A percentile compares a stretch with the other conserved stretches of the same genome.
These are phyloP conservation scores for Andrena trimmerana DNA, from an alignment of 2,888 invertebrate genomes.

Conservation along the genomic window DNA sequence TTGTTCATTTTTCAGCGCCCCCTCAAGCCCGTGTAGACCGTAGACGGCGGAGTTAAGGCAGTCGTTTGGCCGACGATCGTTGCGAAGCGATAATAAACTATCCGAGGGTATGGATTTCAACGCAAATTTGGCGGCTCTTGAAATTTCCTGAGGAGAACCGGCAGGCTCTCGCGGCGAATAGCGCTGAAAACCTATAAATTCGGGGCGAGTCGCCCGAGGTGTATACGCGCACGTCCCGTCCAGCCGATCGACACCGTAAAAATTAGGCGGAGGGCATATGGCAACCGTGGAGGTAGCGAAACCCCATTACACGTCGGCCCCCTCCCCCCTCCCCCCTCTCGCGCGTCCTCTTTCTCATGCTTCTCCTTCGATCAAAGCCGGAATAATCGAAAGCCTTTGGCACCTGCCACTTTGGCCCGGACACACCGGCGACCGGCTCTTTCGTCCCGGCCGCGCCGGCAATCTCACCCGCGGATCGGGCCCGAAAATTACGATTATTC, in stretches of 20 bases:
- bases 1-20: conserved; percentile 16
- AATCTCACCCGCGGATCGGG: conserved; percentile 33
- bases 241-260: conserved; percentile 74
- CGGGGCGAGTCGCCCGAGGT: conserved; percentile 67
- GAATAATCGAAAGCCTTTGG: conserved; percentile 78
- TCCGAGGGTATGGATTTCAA: conserved; percentile 60
- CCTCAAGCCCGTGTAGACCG: background rate
- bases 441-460: background rate
- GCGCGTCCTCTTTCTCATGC: conserved; percentile 30
- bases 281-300: conserved; percentile 75
- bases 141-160: conserved; percentile 37
- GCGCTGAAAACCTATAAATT: conserved; percentile 71
- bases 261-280: conserved; percentile 77
- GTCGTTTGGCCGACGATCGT: conserved; percentile 52
- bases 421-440: conserved; percentile 25
- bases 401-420: conserved; percentile 74
- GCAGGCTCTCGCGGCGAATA: conserved; percentile 45
- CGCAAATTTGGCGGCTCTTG: conserved; percentile 57
- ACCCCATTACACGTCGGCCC: conserved; percentile 71
- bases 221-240: conserved; percentile 44
- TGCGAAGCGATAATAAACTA: conserved; percentile 58
- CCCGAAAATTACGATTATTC: conserved; percentile 52
- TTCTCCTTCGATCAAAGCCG: conserved; percentile 69
- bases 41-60: conserved; percentile 46
- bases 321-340: background rate